Evolutionary conservation across 30 jellyfish, hydroid and myxozoan genomes (phyloP).

Genomic region (Morbakka virulenta): DNA sequence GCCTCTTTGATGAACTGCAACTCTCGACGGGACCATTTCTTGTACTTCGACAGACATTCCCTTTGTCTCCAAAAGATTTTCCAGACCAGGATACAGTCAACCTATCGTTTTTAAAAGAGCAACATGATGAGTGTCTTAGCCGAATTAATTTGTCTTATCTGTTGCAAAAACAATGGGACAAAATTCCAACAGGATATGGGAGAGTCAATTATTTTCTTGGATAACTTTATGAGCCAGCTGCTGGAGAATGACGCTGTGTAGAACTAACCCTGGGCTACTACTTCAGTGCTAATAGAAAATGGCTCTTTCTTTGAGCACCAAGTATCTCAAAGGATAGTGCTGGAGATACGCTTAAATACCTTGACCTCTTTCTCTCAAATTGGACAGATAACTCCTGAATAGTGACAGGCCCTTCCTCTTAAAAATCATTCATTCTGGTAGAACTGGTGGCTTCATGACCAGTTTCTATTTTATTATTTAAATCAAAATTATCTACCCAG

Average conservation of each 20-base stretch:
- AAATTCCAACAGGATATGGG: background rate
- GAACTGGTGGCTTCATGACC: conserved; percentile 14
- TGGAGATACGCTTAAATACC: background rate
- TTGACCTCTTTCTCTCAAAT: conserved; percentile 1
- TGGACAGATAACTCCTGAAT: background rate
- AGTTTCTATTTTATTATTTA: background rate
- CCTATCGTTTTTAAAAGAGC: background rate
- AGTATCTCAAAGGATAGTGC: background rate
- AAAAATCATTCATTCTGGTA: conserved; percentile 18
- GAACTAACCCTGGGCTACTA: background rate
- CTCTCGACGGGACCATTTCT: conserved; percentile 9
- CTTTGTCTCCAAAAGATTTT: background rate
- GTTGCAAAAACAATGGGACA: conserved; percentile 5
- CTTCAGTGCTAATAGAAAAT: background rate
- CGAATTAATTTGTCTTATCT: background rate
- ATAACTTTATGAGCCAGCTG: background rate
- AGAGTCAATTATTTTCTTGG: background rate
- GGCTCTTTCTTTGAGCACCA: conserved; percentile 15
- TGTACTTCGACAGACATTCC: conserved; percentile 57
- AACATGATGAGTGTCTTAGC: conserved; percentile 4
- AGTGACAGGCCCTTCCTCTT: conserved; percentile 13
- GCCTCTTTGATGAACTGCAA: conserved; percentile 54
- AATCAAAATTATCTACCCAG: conserved; percentile 57
- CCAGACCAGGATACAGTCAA: conserved; percentile 33
- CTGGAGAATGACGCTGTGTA: conserved; percentile 10